Conservation (phyloP, 2,888 invertebrate genomes). For the Lasioglossum zephyrum region DNA sequence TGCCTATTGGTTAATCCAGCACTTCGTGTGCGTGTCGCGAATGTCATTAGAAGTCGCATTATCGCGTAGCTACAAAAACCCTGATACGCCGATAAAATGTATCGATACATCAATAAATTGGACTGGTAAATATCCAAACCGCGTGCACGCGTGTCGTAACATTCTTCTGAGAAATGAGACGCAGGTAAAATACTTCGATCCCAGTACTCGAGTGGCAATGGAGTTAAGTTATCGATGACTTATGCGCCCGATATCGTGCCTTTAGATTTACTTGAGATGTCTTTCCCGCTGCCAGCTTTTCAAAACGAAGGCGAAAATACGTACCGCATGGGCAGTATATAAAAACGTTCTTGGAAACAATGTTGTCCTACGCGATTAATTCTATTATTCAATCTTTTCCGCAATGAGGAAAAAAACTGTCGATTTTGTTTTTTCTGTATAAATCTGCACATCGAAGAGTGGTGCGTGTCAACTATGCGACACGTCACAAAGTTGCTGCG, state of each 20-base stretch:
- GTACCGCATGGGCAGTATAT: too few relatives aligned
- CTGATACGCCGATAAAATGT: neutral
- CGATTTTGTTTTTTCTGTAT: neutral
- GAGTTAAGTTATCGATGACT: neutral
- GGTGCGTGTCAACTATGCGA: neutral
- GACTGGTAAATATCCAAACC: neutral
- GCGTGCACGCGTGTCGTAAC: neutral
- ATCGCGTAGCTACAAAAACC: neutral
- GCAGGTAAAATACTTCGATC: neutral
- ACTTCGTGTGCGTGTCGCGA: neutral
- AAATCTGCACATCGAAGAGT: neutral
- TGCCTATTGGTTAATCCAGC: too few relatives aligned
- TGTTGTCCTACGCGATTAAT: too few relatives aligned
- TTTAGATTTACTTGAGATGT: neutral
- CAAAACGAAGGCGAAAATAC: neutral
- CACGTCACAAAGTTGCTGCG: slow-evolving; percentile 37
- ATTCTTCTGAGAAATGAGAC: neutral
- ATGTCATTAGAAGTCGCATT: neutral
- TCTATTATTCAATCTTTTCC: too few relatives aligned
- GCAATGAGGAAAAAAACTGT: neutral
- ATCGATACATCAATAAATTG: neutral
- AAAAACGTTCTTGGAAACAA: too few relatives aligned
- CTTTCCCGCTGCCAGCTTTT: too few relatives aligned
- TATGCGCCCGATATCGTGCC: neutral
- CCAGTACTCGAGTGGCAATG: neutral